Conservation (phyloP, 2,888 invertebrate species). For the Pachydiplax longipennis region DNA sequence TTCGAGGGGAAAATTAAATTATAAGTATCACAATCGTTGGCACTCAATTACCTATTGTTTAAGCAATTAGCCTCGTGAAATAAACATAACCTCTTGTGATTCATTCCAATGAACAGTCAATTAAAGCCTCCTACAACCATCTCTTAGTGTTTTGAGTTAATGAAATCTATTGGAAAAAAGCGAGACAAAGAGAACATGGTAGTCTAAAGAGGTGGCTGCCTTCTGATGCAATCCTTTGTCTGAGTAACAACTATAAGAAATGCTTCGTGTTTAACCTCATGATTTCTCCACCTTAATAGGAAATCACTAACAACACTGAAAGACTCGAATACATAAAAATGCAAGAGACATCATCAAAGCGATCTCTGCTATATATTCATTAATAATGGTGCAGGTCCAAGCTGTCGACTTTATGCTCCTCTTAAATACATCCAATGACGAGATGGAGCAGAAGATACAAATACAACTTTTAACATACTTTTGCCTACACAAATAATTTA, state of each 20-base stretch:
- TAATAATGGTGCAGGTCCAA: background rate
- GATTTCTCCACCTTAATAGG: background rate
- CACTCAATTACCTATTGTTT: slow-evolving; percentile 26
- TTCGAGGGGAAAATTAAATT: slow-evolving; percentile 29
- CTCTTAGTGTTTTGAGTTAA: slow-evolving; percentile 4
- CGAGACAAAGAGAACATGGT: slow-evolving; percentile 5
- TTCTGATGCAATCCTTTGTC: background rate
- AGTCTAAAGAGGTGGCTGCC: background rate
- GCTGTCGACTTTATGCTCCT: background rate
- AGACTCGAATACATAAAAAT: background rate
- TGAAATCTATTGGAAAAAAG: slow-evolving; percentile 14
- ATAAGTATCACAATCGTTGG: slow-evolving; percentile 36
- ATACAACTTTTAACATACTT: background rate
- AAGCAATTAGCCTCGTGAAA: slow-evolving; percentile 26
- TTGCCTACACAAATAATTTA: slow-evolving; percentile 29
- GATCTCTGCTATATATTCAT: background rate
- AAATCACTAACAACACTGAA: background rate
- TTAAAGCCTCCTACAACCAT: background rate
- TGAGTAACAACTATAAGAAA: background rate
- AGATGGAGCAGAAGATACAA: slow-evolving; percentile 8
- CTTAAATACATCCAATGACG: background rate
- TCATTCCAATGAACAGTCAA: slow-evolving; percentile 12
- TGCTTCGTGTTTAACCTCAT: background rate
- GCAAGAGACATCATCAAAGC: background rate
- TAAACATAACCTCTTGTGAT: slow-evolving; percentile 7